phyloP scores from a whole-genome alignment of 1,140 invertebrate genomes.

The Lethocerus indicus region DNA sequence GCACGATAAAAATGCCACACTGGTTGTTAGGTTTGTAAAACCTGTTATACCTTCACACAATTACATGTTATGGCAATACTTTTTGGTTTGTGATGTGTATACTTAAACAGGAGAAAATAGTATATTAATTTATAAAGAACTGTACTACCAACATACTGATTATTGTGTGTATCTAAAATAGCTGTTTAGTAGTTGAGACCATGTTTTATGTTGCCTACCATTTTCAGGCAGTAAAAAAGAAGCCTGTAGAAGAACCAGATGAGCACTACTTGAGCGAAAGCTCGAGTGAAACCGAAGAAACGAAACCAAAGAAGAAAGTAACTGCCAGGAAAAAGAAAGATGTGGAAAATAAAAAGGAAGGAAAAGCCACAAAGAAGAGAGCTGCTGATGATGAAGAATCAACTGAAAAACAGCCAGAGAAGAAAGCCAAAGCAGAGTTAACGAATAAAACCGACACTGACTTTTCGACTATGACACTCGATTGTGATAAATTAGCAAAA shows the following conservation, averaged over 20 bases:
- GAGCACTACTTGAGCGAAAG: slow-evolving; percentile 5
- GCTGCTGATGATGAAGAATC: not conserved
- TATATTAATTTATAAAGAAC: no score
- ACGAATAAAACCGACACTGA: not conserved
- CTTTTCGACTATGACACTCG: slow-evolving; percentile 14
- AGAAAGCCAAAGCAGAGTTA: slow-evolving; percentile 1
- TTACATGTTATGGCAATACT: no score
- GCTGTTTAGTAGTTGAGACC: not conserved
- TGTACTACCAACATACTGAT: no score
- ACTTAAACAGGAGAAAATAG: no score
- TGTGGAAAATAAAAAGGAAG: not conserved
- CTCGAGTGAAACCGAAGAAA: slow-evolving; percentile 17
- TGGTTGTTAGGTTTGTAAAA: no score
- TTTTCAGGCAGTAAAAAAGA: not conserved
- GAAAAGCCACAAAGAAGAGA: not conserved
- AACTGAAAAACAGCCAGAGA: not conserved
- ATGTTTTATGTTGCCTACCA: not conserved
- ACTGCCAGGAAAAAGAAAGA: slow-evolving; percentile 16
- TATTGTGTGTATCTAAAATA: no score
- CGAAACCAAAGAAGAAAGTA: slow-evolving; percentile 20
- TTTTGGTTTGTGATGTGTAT: no score
- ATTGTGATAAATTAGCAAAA: slow-evolving; percentile 37
- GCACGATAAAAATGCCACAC: no score
- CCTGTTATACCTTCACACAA: no score
- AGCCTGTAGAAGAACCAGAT: not conserved